Base-by-base conservation (phyloP, 2,888 invertebrate genomes). In the Plutella xylostella region DNA sequence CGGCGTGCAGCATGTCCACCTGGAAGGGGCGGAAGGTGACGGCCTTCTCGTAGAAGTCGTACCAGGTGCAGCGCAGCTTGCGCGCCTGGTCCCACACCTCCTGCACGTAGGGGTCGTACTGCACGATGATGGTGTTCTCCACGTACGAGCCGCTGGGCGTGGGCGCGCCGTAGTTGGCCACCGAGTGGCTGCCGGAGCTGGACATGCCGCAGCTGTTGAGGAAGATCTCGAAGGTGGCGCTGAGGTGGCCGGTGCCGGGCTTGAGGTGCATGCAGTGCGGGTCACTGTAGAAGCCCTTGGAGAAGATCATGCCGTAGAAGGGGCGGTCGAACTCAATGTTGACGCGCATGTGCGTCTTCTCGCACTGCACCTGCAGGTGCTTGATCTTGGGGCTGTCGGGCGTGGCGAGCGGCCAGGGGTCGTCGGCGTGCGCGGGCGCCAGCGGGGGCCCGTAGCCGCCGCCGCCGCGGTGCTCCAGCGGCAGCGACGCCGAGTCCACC, bases 11-110 rank as follows among this genome's bases (percentile, higher is more conserved):
- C 94, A 96, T 96, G 70, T 96, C 96, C 30, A 96, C 96, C 85
- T 95, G 94, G 90, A 96, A 96, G 22, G 96, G 96, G 62, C 96
- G 86, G 86, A 96, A 96, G 33, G 96, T 95, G 46, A 96, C 96
- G 1, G 95, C 93, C 74, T 96, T 96, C 72, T 96, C 96, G 72
- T 96, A 96, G 78, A 94, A 96, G 68, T 96, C 96, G 74, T 96
- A 96, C 96, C 96, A 96, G 25, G 96, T 96, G 74, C 96, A 96
- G 47, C 96, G 88, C 41, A 96, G 75, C 72, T 95, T 94, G 63
- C 96, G 88, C 2, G 96, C 94, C 71, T 96, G 95, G 87, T 96
- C 96, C 96, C 96, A 96, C 19, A 96, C 94, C 75, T 96, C 95
- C 76, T 95, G 95, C 11, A 96, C 96, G 70, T 95, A 94, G 1